These are phyloP conservation scores for Drosophila bunnanda DNA, from an alignment of 2,888 invertebrate genomes.

Conservation along the genomic window DNA sequence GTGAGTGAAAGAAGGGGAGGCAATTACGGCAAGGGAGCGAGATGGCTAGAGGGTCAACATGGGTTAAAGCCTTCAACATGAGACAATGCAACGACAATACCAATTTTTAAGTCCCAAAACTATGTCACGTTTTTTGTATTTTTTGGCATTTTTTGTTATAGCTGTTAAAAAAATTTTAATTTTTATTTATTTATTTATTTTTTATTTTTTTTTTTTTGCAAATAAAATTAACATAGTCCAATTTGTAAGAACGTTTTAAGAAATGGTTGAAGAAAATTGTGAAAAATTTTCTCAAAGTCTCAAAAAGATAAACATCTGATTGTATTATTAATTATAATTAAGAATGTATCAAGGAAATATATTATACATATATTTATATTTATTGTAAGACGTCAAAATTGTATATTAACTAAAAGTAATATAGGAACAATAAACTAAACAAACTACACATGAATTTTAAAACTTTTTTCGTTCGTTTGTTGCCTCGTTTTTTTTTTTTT, in stretches of 20 bases:
- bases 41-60: conserved; percentile 60
- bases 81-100: conserved; percentile 51
- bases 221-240: neutral
- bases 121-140: conserved; percentile 43
- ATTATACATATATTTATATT: neutral
- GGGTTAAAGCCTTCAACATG: conserved; percentile 69
- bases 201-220: too few species aligned
- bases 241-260: neutral
- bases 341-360: neutral
- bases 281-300: neutral
- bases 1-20: conserved; percentile 28
- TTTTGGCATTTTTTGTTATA: conserved; percentile 7
- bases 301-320: neutral
- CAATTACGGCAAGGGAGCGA: conserved; percentile 1
- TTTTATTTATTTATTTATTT: too few species aligned
- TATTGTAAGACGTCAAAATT: too few species aligned
- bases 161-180: neutral
- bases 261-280: neutral
- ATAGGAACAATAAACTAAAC: conserved; percentile 22
- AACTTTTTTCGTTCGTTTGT: conserved; percentile 2
- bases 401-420: conserved; percentile 18
- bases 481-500: conserved; percentile 16
- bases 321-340: neutral
- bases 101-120: conserved; percentile 37
- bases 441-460: conserved; percentile 49